Percentiles rank a stretch among this genome's conserved stretches.
Conservation (phyloP, 2,888 invertebrate genomes). For the Allacma fusca region DNA sequence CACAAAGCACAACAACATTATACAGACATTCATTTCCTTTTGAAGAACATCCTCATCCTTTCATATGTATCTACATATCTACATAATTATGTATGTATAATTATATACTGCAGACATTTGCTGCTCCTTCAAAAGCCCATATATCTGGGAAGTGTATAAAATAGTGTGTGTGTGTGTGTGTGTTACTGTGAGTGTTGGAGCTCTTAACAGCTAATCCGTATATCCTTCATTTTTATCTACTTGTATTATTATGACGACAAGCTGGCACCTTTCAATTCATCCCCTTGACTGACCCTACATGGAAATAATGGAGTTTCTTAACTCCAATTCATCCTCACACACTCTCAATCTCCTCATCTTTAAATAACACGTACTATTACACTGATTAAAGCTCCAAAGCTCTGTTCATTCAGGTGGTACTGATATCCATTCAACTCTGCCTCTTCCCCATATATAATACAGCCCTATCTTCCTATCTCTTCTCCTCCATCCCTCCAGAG, state of each 20-base stretch:
- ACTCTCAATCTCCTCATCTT: slow-evolving; percentile 7
- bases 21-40: slow-evolving; percentile 19
- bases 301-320: slow-evolving; percentile 29
- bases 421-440: background rate
- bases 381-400: background rate
- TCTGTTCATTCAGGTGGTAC: background rate
- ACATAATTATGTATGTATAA: too few relatives aligned
- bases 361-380: slow-evolving; percentile 12
- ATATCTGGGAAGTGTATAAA: too few relatives aligned
- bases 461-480: background rate
- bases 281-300: slow-evolving; percentile 30
- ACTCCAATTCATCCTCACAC: background rate
- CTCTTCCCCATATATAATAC: background rate
- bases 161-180: too few relatives aligned
- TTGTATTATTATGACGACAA: slow-evolving; percentile 28
- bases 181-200: background rate
- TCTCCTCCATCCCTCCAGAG: too few relatives aligned
- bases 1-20: background rate
- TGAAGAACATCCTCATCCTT: slow-evolving; percentile 7
- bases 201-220: slow-evolving; percentile 23
- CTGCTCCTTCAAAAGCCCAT: too few relatives aligned
- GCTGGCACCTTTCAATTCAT: slow-evolving; percentile 33
- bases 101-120: too few relatives aligned
- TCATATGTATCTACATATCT: background rate
- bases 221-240: background rate